A percentile compares a stretch with the other conserved stretches of the same genome.
phyloP scores from a whole-genome alignment of 64 coral and sea anemone genomes.

The Stichodactyla helianthus region DNA sequence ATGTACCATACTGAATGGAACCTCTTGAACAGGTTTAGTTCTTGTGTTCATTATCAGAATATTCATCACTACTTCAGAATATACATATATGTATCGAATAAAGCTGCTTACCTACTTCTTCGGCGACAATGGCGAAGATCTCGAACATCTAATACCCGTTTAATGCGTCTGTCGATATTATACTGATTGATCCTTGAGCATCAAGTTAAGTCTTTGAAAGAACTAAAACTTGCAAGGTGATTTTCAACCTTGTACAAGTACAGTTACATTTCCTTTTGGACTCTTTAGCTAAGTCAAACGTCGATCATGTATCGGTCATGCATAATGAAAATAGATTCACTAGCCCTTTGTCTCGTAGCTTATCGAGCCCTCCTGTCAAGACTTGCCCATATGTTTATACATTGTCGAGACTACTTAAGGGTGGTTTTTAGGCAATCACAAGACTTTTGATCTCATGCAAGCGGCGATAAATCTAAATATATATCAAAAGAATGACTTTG shows the following conservation, averaged over 20 bases:
- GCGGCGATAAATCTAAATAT: conserved; percentile 3
- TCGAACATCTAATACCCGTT: background rate
- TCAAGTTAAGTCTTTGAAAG: background rate
- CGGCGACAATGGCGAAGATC: background rate
- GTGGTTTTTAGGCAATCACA: conserved; percentile 3
- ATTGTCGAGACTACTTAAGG: conserved; percentile 19
- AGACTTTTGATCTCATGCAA: conserved; percentile 19
- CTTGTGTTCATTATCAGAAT: background rate
- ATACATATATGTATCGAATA: background rate
- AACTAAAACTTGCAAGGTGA: background rate
- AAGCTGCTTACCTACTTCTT: background rate
- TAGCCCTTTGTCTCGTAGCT: background rate
- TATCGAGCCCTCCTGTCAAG: background rate
- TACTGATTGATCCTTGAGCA: background rate
- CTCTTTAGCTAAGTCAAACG: background rate
- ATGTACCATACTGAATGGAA: background rate
- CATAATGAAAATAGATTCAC: background rate
- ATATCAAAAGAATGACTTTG: conserved; percentile 11
- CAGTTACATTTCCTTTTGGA: background rate
- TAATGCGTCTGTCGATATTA: background rate
- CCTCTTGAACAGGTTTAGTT: background rate
- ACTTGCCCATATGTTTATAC: conserved; percentile 14
- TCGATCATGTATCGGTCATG: background rate
- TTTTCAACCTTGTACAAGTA: background rate
- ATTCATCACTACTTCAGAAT: background rate